Base-by-base conservation (phyloP, 2,113 vertebrate species). In the Cyanoliseus patagonus region DNA sequence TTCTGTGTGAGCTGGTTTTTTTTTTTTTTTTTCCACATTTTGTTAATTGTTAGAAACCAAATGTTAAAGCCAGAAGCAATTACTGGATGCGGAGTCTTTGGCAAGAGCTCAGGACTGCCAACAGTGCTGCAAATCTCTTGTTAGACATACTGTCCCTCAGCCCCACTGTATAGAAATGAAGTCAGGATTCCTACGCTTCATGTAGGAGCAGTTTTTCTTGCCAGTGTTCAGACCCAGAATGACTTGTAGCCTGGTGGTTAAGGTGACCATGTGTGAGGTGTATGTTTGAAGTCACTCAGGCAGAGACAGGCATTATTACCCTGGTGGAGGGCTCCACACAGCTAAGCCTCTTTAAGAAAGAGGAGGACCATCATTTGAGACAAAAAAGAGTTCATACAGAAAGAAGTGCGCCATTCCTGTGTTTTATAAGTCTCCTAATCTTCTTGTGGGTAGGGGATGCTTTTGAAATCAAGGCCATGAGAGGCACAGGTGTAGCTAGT, bases 401-500 rank as follows among this genome's bases (percentile, higher is more conserved):
- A 59, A 59, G 33, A 59, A 59, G 22, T 35, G 57, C 1, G 72
- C 25, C 61, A 42, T 83, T 78, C 47, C 13, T 52, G 30, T 82
- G 78, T 78, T 89, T 91, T 87, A 22, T 46, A 81, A 95, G 77
- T 35, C 69, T 63, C 70, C 51, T 23, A 18, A 66, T 75, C 57
- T 44, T 83, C 4, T 33, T 59, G 23, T 5, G 35, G 64, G 17
- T 41, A 55, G 62, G 18, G 62, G 12, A 86, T n/a, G 66, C 66
- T 95, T 86, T 76, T 84, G 94, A 95, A 95, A 95, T 92, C 74
- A 66, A 64, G 49, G 35, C 24, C 57, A 44, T 3, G 37, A 92
- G n/a, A 80, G 31, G 30, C 51, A 80, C 11, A 75, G 55, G 83
- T 55, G 30, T 64, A 91, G 64, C 73, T 67, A 37, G 80, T 95